phyloP scores from a whole-genome alignment of 2,888 invertebrate species.

The Tiliacea citrago region DNA sequence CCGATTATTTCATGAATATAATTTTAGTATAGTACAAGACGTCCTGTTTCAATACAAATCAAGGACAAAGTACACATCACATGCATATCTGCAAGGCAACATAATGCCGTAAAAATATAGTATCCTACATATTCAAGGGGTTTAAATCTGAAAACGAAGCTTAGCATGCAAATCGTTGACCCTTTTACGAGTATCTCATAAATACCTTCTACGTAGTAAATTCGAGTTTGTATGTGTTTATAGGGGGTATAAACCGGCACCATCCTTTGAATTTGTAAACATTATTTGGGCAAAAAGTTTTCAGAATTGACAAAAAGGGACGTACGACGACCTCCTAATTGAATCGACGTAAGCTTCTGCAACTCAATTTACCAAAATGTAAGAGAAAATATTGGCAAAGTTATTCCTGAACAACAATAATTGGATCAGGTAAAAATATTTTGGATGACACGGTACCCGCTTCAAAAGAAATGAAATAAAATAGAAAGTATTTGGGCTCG shows the following conservation, averaged over 20 bases:
- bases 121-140: neutral
- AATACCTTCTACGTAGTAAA: slow-evolving; percentile 4
- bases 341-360: slow-evolving; percentile 60
- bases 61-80: slow-evolving; percentile 18
- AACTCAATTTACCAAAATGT: slow-evolving; percentile 68
- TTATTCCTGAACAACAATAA: slow-evolving; percentile 57
- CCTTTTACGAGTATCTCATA: slow-evolving; percentile 16
- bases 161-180: slow-evolving; percentile 22
- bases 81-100: slow-evolving; percentile 23
- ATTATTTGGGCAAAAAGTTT: slow-evolving; percentile 45
- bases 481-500: slow-evolving; percentile 58
- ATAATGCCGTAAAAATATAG: neutral
- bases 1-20: slow-evolving; percentile 37
- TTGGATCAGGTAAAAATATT: slow-evolving; percentile 59
- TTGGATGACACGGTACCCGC: slow-evolving; percentile 63
- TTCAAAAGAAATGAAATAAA: slow-evolving; percentile 62
- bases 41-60: slow-evolving; percentile 1
- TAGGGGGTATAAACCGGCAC: slow-evolving; percentile 9
- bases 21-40: neutral
- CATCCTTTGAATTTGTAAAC: slow-evolving; percentile 40
- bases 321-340: slow-evolving; percentile 55
- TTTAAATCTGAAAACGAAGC: slow-evolving; percentile 18
- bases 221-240: slow-evolving; percentile 29
- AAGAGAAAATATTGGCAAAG: slow-evolving; percentile 51
- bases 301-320: slow-evolving; percentile 43